Base-by-base conservation (phyloP, 2,888 invertebrate species). In the Conus canariensis region DNA sequence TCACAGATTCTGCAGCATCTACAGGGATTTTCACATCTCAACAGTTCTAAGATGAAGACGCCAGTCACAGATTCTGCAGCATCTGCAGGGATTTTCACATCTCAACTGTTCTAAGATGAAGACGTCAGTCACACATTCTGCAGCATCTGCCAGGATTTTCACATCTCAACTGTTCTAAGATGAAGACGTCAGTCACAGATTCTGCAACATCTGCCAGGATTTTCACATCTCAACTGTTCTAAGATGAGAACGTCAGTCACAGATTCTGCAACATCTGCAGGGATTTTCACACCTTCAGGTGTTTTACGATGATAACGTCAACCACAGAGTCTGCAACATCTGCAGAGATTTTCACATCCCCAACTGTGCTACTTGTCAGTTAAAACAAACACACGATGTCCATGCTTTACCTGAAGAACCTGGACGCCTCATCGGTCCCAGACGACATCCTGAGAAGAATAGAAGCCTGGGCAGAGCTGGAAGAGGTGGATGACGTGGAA, bases 401-500 rank as follows among this genome's bases (percentile, higher is more conserved):
- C 30, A 16, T 25, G 25, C 30, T 16, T 45, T n/a, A 4, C 14
- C 25, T 10, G 60, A n/a, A 25, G 30, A 30, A 4, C 5, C 45
- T 7, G 30, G 16, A 16, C 16, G 16, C n/a, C 4, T 1, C 86
- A 30, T 9, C 86, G 12, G 19, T 16, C 64, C 14, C 5, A 10
- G 19, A 19, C 19, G 12, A 83, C 22, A 10, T 59, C 16, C 86
- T 67, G 67, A 25, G 19, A 19, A n/a, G 12, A 14, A 60, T 60
- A 60, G 60, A 22, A 25, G 4, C 85, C 0, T 30, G 70, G 70
- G 74, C 70, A 6, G 85, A 85, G 74, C 22, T 89, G 74, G 10
- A 1, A 74, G 85, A 85, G 58, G 85, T 89, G 70, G 16, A 30
- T 10, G 58, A n/a, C 14, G 85, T 85, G 58, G 89, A 89, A 60